Base-by-base conservation (phyloP, 2,113 vertebrate species). In the Calonectris borealis region DNA sequence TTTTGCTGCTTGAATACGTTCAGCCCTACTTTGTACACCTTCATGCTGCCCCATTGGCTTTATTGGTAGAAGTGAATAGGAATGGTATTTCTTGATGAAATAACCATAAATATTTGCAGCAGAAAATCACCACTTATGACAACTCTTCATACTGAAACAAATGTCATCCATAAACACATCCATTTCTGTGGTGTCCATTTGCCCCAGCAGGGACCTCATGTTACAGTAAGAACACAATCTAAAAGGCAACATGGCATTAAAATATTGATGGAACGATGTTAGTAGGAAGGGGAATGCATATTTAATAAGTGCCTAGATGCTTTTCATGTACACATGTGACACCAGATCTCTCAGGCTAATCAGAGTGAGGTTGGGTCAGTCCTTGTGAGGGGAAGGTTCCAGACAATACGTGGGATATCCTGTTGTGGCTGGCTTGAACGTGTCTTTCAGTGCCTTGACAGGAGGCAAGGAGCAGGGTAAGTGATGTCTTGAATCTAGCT, bases 191-290 rank as follows among this genome's bases (percentile, higher is more conserved):
- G 13, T 94, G 31, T 69, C 46, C 1, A 0, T 61, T 46, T 90
- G 58, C 73, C 83, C 46, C 44, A 64, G 36, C n/a, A 83, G 25
- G 32, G 52, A 94, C 72, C 85, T 96, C 82, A 31, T n/a, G 65
- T 90, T 93, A 93, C 77, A 88, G 52, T n/a, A 83, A 51, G 51
- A 93, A 86, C 64, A 79, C 58, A 92, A 92, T 88, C 86, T 80
- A 91, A 94, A 86, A 93, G 87, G 70, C 84, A 95, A 94, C 89
- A 78, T 83, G 62, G 40, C 78, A 94, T 89, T 96, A 93, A 97
- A 96, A 97, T 97, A 96, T 96, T 96, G 91, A 96, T 97, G 78
- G 60, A 93, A 83, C 7, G 6, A 86, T 93, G 83, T 96, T 93
- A 81, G 73, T 87, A 86, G 91, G 75, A 88, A 87, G 40, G 44